These are phyloP conservation scores for Morone saxatilis DNA, from an alignment of 2,113 vertebrate species.

Conservation along the genomic window DNA sequence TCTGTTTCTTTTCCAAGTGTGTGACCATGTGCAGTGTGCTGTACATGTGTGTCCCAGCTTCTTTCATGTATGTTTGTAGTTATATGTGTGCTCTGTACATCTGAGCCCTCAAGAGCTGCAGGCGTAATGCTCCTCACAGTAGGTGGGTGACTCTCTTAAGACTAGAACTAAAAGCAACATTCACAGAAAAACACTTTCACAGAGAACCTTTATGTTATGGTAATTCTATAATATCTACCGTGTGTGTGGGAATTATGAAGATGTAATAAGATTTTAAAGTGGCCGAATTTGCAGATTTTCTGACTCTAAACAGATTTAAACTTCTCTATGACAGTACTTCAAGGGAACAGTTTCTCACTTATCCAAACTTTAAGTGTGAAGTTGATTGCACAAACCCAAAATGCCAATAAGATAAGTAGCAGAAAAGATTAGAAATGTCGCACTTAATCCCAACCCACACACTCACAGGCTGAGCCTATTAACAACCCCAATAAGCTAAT, in stretches of 20 bases:
- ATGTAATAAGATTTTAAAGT: neutral
- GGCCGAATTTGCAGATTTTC: neutral
- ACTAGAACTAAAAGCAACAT: neutral
- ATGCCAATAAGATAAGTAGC: constrained; percentile 45
- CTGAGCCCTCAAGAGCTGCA: constrained; percentile 35
- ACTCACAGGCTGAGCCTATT: constrained; percentile 57
- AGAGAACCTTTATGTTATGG: neutral
- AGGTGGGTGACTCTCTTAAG: neutral
- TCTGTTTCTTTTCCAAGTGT: constrained; percentile 57
- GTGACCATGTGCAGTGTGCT: constrained; percentile 7
- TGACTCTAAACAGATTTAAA: neutral
- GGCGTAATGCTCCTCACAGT: neutral
- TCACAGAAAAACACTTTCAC: neutral
- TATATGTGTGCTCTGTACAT: constrained; percentile 32
- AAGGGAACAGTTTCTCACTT: constrained; percentile 5
- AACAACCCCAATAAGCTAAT: constrained; percentile 69
- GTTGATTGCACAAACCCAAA: constrained; percentile 35
- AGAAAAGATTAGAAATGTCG: constrained; percentile 33
- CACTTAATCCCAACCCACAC: constrained; percentile 25
- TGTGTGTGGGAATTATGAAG: neutral
- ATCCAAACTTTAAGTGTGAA: constrained; percentile 24
- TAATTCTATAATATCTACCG: neutral
- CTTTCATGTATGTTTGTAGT: constrained; percentile 40
- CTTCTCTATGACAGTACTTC: neutral
- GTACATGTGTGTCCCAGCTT: constrained; percentile 1